Percentiles rank a stretch among this genome's conserved stretches.
Conservation (phyloP, 2,113 vertebrate genomes). For the Platichthys flesus region DNA sequence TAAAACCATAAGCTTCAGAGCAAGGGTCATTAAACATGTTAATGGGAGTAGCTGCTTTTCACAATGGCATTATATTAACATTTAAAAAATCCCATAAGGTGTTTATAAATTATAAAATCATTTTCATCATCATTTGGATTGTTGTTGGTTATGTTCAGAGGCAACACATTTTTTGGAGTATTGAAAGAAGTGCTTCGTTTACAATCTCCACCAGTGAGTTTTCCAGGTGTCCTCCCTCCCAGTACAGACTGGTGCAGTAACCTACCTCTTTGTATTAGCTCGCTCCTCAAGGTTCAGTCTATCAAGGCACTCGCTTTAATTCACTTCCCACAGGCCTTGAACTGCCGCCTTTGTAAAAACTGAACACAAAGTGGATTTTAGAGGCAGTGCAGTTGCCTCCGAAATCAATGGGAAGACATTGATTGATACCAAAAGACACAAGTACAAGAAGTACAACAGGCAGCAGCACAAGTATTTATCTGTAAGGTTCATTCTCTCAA, state of each 20-base stretch:
- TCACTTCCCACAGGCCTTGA: not conserved
- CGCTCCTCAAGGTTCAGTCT: not conserved
- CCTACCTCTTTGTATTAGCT: not conserved
- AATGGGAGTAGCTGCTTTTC: too few species aligned
- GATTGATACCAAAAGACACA: constrained; percentile 1
- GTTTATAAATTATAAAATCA: too few species aligned
- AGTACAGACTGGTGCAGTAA: not conserved
- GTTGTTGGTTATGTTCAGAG: too few species aligned
- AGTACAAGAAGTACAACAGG: not conserved
- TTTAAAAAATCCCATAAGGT: too few species aligned
- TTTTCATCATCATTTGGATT: too few species aligned
- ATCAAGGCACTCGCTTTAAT: not conserved
- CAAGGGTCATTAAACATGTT: too few species aligned
- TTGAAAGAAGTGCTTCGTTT: too few species aligned
- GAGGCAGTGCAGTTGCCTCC: not conserved
- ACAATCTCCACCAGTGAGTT: too few species aligned
- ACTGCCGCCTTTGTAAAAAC: not conserved
- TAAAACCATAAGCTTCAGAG: too few species aligned
- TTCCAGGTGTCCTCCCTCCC: too few species aligned
- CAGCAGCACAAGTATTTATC: not conserved
- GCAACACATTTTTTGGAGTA: too few species aligned
- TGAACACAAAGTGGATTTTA: constrained; percentile 1
- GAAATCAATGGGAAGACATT: constrained; percentile 9
- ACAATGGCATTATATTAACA: too few species aligned
- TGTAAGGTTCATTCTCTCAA: constrained; percentile 1